phyloP scores from a whole-genome alignment of 2,113 vertebrate genomes.

The Esox niger region DNA sequence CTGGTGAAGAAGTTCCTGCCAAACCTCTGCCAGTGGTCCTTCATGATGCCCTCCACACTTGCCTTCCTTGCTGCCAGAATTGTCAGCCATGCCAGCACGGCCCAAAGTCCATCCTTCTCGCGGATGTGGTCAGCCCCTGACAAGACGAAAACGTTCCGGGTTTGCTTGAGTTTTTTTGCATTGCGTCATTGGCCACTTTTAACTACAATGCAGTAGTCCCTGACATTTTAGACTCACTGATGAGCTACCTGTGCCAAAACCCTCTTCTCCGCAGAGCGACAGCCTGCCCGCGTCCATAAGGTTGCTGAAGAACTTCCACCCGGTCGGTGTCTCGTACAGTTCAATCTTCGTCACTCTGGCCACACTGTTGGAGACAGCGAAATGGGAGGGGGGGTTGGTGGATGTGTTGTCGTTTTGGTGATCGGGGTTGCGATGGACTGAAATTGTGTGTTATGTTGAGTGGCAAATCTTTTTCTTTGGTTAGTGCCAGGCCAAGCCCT shows the following conservation, averaged over 20 bases:
- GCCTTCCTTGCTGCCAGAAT: slow-evolving; percentile 86
- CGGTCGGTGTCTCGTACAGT: slow-evolving; percentile 92
- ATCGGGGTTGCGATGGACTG: too few relatives aligned
- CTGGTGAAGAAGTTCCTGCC: slow-evolving; percentile 96
- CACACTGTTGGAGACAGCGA: slow-evolving; percentile 75
- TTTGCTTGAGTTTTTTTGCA: neutral
- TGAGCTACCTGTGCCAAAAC: slow-evolving; percentile 90
- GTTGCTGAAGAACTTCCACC: slow-evolving; percentile 97
- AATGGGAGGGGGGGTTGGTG: too few relatives aligned
- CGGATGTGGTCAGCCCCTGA: slow-evolving; percentile 94
- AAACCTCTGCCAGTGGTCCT: slow-evolving; percentile 92
- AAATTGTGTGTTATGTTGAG: too few relatives aligned
- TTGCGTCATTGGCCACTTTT: neutral
- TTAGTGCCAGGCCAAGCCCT: slow-evolving; percentile 8
- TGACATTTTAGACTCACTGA: slow-evolving; percentile 14
- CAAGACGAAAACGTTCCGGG: neutral
- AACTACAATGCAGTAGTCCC: neutral
- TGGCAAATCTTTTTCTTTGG: neutral
- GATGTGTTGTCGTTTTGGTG: neutral
- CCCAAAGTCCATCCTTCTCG: slow-evolving; percentile 96
- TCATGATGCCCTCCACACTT: slow-evolving; percentile 90
- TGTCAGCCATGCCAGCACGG: slow-evolving; percentile 94
- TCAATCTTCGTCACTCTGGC: slow-evolving; percentile 93
- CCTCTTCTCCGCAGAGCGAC: slow-evolving; percentile 96
- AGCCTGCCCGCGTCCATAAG: slow-evolving; percentile 94